These are phyloP conservation scores for Craseonycteris thonglongyai DNA, from an alignment of 2,113 vertebrate species.

Conservation along the genomic window DNA sequence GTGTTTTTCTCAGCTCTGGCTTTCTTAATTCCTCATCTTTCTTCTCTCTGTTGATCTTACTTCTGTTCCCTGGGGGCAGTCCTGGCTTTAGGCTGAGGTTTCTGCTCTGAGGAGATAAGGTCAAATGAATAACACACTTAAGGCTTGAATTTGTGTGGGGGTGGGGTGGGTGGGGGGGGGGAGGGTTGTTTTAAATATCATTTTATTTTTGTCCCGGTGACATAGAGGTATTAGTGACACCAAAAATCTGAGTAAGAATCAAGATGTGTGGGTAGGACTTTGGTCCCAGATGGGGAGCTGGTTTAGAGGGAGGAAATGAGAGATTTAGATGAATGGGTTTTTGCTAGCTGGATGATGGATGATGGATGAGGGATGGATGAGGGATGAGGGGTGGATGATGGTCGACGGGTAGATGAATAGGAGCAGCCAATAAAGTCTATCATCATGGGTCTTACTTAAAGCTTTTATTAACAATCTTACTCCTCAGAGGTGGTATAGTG, in stretches of 20 bases:
- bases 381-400: neutral
- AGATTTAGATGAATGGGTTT: neutral
- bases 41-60: neutral
- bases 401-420: neutral
- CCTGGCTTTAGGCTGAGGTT: neutral
- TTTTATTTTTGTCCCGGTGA: slow-evolving; percentile 4
- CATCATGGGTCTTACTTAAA: neutral
- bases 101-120: slow-evolving; percentile 16
- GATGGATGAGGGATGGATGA: neutral
- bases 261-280: neutral
- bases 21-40: neutral
- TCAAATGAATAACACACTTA: neutral
- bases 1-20: neutral
- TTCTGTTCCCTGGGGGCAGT: neutral
- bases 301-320: neutral
- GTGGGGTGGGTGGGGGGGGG: neutral
- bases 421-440: neutral
- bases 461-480: neutral
- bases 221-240: neutral
- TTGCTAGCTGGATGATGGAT: neutral
- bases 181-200: neutral
- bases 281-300: neutral
- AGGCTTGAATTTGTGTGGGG: neutral
- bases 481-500: neutral
- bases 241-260: neutral